phyloP scores from a whole-genome alignment of 2,888 invertebrate species.

The Maniola hyperantus region DNA sequence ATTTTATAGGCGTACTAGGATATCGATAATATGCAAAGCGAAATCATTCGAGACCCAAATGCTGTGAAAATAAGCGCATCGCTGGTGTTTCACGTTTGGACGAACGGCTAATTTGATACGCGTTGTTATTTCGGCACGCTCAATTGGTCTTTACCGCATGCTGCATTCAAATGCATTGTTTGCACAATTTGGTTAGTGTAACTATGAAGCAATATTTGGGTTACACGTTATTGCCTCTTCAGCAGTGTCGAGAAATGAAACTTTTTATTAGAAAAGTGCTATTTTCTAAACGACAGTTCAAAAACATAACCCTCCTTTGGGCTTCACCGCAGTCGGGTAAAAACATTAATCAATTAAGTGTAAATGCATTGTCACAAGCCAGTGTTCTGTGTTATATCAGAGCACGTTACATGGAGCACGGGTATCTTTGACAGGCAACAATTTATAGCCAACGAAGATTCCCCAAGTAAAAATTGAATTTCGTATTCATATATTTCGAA shows the following conservation, averaged over 20 bases:
- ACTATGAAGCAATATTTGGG: not conserved
- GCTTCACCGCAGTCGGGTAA: no score
- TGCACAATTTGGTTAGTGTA: slow-evolving; percentile 10
- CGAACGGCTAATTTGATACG: slow-evolving; percentile 15
- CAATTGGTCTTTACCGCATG: slow-evolving; percentile 10
- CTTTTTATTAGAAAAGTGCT: no score
- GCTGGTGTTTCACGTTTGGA: slow-evolving; percentile 1
- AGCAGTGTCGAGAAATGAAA: no score
- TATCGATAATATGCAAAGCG: not conserved
- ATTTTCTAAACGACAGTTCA: no score
- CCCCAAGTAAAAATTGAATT: slow-evolving; percentile 34
- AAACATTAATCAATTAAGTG: no score
- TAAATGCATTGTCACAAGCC: slow-evolving; percentile 36
- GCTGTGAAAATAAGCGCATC: slow-evolving; percentile 4
- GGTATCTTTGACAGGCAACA: slow-evolving; percentile 36
- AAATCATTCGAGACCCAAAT: not conserved
- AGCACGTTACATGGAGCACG: slow-evolving; percentile 33
- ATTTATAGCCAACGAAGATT: slow-evolving; percentile 35
- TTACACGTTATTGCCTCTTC: no score
- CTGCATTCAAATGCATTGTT: slow-evolving; percentile 9
- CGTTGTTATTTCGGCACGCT: slow-evolving; percentile 1
- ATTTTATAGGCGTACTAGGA: no score
- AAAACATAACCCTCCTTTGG: no score
- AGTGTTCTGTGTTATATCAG: slow-evolving; percentile 20
- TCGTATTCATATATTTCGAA: slow-evolving; percentile 25